phyloP scores from a whole-genome alignment of 2,113 vertebrate species.

The Galeopterus variegatus region DNA sequence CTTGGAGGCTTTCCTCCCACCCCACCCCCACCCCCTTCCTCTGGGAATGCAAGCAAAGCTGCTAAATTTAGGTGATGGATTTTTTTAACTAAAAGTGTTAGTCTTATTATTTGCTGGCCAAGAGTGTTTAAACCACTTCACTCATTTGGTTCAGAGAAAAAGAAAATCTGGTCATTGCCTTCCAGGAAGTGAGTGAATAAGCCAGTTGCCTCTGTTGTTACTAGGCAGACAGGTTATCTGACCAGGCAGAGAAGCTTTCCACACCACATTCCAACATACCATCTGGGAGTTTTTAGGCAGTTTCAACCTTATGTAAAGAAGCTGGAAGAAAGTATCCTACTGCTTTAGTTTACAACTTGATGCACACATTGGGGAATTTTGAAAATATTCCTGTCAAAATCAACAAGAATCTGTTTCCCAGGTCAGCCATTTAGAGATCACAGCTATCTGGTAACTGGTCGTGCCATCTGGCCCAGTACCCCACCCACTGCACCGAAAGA shows the following conservation, averaged over 20 bases:
- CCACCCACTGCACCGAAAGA: background rate
- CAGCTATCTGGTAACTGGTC: background rate
- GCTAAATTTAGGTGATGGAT: background rate
- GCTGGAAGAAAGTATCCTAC: background rate
- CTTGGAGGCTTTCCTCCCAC: conserved; percentile 5
- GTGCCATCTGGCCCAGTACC: too few relatives aligned
- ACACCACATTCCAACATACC: background rate
- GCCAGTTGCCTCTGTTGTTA: background rate
- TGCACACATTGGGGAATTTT: conserved; percentile 9
- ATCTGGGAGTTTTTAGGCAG: background rate
- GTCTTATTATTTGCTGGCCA: conserved; percentile 72
- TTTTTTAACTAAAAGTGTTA: conserved; percentile 18
- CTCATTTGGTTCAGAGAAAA: conserved; percentile 72
- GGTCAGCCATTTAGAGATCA: background rate
- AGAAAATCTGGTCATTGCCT: conserved; percentile 49
- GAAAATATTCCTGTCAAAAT: conserved; percentile 12
- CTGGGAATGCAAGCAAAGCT: conserved; percentile 53
- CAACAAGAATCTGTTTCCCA: background rate
- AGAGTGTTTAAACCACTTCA: conserved; percentile 59
- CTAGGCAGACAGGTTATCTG: background rate
- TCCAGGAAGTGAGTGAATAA: background rate
- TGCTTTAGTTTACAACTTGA: conserved; percentile 21
- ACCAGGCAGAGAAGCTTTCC: conserved; percentile 11
- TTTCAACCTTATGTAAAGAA: conserved; percentile 21
- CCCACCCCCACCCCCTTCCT: background rate